Base-by-base conservation (phyloP, 2,113 vertebrate genomes). In the Amazona guildingii region DNA sequence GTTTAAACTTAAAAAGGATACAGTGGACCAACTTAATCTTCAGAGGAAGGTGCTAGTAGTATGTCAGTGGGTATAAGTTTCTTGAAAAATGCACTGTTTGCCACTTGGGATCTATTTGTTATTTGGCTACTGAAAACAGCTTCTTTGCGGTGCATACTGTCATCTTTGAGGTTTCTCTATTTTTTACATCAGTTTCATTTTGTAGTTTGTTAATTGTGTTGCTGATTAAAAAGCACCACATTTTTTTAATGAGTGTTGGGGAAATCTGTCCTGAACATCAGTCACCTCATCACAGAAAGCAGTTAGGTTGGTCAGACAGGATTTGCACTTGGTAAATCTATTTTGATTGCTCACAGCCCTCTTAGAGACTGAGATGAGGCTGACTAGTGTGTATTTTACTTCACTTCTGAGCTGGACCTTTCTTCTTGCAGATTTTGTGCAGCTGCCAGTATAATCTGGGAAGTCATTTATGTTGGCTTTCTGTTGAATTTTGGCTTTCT, bases 211-310 rank as follows among this genome's bases (percentile, higher is more conserved):
- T 76, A 67, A 44, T 78, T 59, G 18, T 15, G 10, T 28, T 74
- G 27, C 29, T 81, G 43, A 12, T 83, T 73, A 43, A 81, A 95
- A 77, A 74, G 11, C 11, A 31, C 10, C 68, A 17, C 3, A 9
- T 54, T 37, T 3, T 75, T 29, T 27, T n/a, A 59, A 54, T 74
- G 64, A 35, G 11, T 18, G 2, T 37, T 91, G 29, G 10, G 35
- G 4, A 89, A 37, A 6, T 72, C 88, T 69, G 72, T 39, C 17
- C 23, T 73, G 41, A 27, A 6, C 18, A 14, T 85, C 16, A 13
- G 6, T 75, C 0, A 0, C 4, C 7, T 90, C 17, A 20, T 27
- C 17, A 6, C 0, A 61, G 43, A 86, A 80, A 61, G 48, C 19
- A 27, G 0, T 10, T 83, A 48, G 23, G 17, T 46, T 92, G 25